Evolutionary conservation across 2,888 invertebrate species (phyloP).

Genomic region (Drosophila acutilabella): DNA sequence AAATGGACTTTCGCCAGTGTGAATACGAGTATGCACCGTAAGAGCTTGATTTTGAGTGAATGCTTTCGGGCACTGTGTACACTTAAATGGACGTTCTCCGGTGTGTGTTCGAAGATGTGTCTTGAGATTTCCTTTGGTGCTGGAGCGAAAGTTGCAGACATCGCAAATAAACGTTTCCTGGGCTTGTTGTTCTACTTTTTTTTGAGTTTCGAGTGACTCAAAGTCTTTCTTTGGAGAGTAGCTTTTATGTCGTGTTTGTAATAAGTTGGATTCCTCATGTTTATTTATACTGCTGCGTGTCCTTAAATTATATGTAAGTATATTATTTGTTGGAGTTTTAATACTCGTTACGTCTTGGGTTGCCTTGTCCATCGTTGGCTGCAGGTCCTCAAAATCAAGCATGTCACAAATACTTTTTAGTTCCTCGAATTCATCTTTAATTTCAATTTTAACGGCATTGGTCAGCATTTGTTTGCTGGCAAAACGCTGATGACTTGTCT

Average conservation of each 20-base stretch:
- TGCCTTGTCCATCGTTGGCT: neutral
- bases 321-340: no score
- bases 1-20: slow-evolving; percentile 33
- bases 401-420: slow-evolving; percentile 10
- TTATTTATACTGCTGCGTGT: neutral
- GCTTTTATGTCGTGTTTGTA: neutral
- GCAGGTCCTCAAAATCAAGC: slow-evolving; percentile 12
- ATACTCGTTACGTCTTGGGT: neutral
- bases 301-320: no score
- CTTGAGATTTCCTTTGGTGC: slow-evolving; percentile 19
- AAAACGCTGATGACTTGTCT: neutral
- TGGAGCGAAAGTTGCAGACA: neutral
- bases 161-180: slow-evolving; percentile 4
- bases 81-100: slow-evolving; percentile 31
- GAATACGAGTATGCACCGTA: slow-evolving; percentile 22
- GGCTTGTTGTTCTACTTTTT: neutral
- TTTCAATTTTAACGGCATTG: neutral
- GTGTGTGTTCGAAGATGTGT: slow-evolving; percentile 30
- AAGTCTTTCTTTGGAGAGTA: neutral
- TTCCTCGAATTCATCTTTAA: neutral
- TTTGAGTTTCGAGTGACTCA: neutral
- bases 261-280: neutral
- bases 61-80: slow-evolving; percentile 10
- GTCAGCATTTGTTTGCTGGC: no score
- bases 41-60: slow-evolving; percentile 7